Evolutionary conservation across 2,888 invertebrate genomes (phyloP), one percentile per base, ranked within the genome.

Genomic region (Patella ulyssiponensis): DNA sequence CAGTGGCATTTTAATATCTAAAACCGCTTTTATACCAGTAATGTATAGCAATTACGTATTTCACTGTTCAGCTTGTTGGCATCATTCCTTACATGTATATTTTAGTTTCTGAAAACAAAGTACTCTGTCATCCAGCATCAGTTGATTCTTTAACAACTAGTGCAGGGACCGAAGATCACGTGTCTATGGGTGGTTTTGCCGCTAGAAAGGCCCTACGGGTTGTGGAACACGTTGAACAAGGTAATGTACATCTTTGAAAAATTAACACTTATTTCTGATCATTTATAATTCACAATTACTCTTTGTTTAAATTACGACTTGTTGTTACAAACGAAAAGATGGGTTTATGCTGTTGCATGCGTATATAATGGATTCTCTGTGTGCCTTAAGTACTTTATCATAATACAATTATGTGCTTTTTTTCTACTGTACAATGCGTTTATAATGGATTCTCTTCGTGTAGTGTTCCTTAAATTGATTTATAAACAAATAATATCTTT

Each of bases 131-230:
- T 89, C 95, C 95, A 2, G 93, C 94, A 1, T 94, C 94, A 2
- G 94, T 94, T 51, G 95, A 95, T 90, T 94, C 94, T 44, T 91
- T 95, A 82, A 93, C 94, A 71, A 95, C 94, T 1, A 94, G 94
- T 84, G 94, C 94, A 33, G 94, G 94, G 14, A 94, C 94, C 52
- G 95, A 95, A 88, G 95, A 95, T 89, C 95, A 95, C 89, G 95
- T 95, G 69, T 94, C 94, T 14, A 95, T 95, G 95, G 95, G 94
- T 20, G 94, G 94, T 14, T 95, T 94, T 88, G 91, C 94, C 1
- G 94, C 94, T 2, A 89, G 94, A 80, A 95, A 95, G 89, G 93
- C 93, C 15, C 91, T 95, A 33, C 92, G 91, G 82, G 93, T 94
- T 44, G 91, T 93, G 2, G 92, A 92, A 83, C 92, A 93, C 80